Percentiles rank a stretch among this genome's conserved stretches.
These are phyloP conservation scores for Plumapathes pennacea DNA, from an alignment of 92 coral and sea anemone genomes.

Conservation along the genomic window DNA sequence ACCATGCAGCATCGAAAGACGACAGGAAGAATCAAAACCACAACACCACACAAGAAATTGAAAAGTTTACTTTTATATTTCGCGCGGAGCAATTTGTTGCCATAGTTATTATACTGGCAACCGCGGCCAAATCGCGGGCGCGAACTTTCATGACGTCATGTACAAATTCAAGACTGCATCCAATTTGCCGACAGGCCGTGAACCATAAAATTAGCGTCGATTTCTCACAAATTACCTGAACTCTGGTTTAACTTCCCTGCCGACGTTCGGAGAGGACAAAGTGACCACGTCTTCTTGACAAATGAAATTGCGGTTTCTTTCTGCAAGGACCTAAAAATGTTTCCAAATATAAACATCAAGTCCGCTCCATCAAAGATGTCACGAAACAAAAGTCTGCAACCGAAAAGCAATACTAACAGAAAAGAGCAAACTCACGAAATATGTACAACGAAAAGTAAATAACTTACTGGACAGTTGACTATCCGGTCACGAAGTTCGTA, in stretches of 20 bases:
- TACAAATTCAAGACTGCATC: no score
- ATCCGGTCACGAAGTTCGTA: constrained; percentile 70
- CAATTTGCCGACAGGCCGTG: no score
- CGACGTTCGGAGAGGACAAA: constrained; percentile 68
- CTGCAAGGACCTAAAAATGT: constrained; percentile 72
- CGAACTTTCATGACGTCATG: no score
- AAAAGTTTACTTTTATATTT: no score
- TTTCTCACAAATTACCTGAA: no score
- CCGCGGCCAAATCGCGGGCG: no score
- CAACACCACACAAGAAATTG: no score
- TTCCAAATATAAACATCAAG: background rate
- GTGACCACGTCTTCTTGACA: constrained; percentile 76
- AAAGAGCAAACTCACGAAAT: background rate
- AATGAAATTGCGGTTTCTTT: constrained; percentile 71
- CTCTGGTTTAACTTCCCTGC: constrained; percentile 80
- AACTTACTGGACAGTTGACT: constrained; percentile 83
- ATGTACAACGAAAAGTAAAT: background rate
- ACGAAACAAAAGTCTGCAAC: background rate
- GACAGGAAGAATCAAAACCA: no score
- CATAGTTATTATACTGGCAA: no score
- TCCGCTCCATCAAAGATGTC: background rate
- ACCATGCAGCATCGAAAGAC: no score
- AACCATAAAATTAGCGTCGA: no score
- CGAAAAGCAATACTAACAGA: background rate
- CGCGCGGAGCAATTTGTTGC: no score